Evolutionary conservation across 2,888 invertebrate genomes (phyloP).

Genomic region (Apodemia hepburni): DNA sequence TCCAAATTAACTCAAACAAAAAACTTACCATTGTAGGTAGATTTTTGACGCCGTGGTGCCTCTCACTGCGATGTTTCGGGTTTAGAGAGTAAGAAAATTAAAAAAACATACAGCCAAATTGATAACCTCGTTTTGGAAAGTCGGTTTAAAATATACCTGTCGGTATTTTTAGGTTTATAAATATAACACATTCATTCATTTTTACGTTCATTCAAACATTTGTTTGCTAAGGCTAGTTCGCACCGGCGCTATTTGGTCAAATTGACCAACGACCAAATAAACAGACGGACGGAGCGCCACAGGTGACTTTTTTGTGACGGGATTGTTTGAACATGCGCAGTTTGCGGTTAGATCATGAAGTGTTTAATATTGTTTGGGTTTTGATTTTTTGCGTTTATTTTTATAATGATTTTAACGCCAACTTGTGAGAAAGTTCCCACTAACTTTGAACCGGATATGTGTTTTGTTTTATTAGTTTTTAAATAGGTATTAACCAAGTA

Average conservation of each 20-base stretch:
- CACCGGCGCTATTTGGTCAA: conserved; percentile 56
- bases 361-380: conserved; percentile 33
- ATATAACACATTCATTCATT: conserved; percentile 56
- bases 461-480: conserved; percentile 13
- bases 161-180: conserved; percentile 22
- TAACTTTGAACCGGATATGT: conserved; percentile 18
- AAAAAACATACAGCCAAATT: no score
- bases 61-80: no score
- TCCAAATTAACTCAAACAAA: no score
- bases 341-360: conserved; percentile 40
- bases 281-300: conserved; percentile 59
- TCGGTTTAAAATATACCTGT: neutral
- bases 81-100: no score
- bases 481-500: no score
- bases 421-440: neutral
- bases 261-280: conserved; percentile 34
- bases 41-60: no score
- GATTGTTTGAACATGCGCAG: conserved; percentile 48
- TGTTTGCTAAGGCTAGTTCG: conserved; percentile 63
- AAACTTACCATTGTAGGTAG: no score
- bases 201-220: conserved; percentile 48
- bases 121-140: no score
- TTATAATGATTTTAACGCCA: conserved; percentile 12
- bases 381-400: conserved; percentile 33
- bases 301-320: conserved; percentile 56